These are phyloP conservation scores for Eclectus roratus DNA, from an alignment of 2,113 vertebrate genomes.

Conservation along the genomic window DNA sequence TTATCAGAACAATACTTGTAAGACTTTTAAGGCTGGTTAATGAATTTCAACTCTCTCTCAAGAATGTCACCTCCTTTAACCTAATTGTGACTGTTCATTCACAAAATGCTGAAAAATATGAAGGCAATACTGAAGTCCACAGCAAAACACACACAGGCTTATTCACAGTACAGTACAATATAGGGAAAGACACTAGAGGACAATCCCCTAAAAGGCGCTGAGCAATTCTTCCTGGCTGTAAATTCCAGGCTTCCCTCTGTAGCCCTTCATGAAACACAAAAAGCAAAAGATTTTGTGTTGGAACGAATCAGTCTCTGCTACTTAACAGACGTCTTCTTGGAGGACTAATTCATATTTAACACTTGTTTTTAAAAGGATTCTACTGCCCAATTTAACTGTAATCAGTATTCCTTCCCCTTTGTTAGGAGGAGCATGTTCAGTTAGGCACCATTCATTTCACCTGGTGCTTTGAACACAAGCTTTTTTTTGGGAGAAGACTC, in stretches of 20 bases:
- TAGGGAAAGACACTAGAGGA: not conserved
- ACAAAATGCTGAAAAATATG: not conserved
- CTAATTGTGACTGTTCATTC: not conserved
- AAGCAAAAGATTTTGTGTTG: not conserved
- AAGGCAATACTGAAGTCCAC: not conserved
- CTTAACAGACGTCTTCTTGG: not conserved
- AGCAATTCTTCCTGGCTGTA: not conserved
- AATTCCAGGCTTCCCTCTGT: not conserved
- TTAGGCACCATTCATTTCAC: not conserved
- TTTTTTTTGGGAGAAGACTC: not conserved
- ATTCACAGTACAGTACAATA: not conserved
- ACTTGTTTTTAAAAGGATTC: not conserved
- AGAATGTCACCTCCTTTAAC: not conserved
- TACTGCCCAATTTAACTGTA: not conserved
- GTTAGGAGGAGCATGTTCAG: not conserved
- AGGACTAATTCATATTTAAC: not conserved
- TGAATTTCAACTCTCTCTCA: not conserved
- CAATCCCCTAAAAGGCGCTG: not conserved
- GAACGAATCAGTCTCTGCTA: not conserved
- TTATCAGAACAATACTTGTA: constrained; percentile 28
- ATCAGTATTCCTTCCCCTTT: not conserved
- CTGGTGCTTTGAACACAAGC: not conserved
- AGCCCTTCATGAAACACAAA: not conserved
- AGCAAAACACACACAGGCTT: not conserved
- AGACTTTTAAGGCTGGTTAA: not conserved